Percentiles rank a stretch among this genome's conserved stretches.
Evolutionary conservation across 2,797 vertebrate species (phyloP).

Genomic region (Huso huso): DNA sequence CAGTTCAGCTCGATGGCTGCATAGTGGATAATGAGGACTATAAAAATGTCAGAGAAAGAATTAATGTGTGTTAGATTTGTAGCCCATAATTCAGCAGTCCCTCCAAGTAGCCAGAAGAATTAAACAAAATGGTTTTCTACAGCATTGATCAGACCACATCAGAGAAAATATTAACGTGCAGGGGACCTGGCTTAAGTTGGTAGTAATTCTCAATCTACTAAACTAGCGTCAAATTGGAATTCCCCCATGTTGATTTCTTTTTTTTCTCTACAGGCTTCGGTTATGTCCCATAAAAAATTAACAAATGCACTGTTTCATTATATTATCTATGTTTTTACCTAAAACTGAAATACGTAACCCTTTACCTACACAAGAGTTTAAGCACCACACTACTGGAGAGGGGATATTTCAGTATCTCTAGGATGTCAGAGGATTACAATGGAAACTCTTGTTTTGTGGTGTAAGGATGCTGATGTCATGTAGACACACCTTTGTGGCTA

Average conservation of each 20-base stretch:
- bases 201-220: constrained; percentile 63
- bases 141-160: constrained; percentile 86
- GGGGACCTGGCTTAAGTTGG: constrained; percentile 72
- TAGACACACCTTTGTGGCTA: too few species aligned
- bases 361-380: too few species aligned
- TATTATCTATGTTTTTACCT: constrained; percentile 29
- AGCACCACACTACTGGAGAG: too few species aligned
- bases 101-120: constrained; percentile 97
- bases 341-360: background rate
- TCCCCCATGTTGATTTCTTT: constrained; percentile 29
- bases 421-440: too few species aligned
- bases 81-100: constrained; percentile 90
- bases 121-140: constrained; percentile 95
- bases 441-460: too few species aligned
- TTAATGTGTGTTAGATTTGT: constrained; percentile 87
- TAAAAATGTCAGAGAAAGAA: constrained; percentile 97
- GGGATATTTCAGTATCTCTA: too few species aligned
- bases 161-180: constrained; percentile 85
- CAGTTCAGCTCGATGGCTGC: constrained; percentile 85
- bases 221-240: constrained; percentile 45
- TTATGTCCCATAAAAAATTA: constrained; percentile 39
- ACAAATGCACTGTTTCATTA: constrained; percentile 34
- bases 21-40: constrained; percentile 98
- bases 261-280: constrained; percentile 33
- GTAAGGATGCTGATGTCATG: too few species aligned